phyloP scores from a whole-genome alignment of 2,797 vertebrate species.

The Rhinichthys osculus region DNA sequence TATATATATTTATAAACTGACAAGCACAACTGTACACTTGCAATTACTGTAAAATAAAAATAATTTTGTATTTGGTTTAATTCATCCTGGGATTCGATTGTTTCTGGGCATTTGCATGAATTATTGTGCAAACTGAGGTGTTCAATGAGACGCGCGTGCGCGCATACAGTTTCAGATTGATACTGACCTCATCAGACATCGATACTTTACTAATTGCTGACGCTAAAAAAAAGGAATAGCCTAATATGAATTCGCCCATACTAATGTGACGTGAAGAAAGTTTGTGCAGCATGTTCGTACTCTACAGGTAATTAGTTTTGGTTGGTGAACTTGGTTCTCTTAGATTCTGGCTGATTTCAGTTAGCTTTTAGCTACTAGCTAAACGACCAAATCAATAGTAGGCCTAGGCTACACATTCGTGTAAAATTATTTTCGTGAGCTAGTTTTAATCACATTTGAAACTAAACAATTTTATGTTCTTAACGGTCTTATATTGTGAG shows the following conservation, averaged over 20 bases:
- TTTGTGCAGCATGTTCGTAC: background rate
- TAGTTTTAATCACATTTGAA: background rate
- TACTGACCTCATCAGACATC: background rate
- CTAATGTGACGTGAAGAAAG: background rate
- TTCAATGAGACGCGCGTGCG: background rate
- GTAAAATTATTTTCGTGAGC: background rate
- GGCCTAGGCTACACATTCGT: background rate
- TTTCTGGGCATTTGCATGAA: slow-evolving; percentile 25
- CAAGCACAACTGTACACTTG: background rate
- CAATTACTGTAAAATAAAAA: background rate
- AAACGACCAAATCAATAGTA: background rate
- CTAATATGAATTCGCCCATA: background rate
- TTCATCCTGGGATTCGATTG: background rate
- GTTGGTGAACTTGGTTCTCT: background rate
- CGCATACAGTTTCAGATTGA: background rate
- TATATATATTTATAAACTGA: background rate
- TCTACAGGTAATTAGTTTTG: background rate
- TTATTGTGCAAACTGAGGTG: background rate
- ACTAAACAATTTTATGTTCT: background rate
- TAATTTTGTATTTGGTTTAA: background rate
- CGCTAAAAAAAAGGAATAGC: background rate
- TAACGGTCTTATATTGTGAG: background rate
- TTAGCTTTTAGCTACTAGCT: background rate
- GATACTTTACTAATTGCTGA: background rate
- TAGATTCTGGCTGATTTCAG: background rate